Base-by-base conservation (phyloP, 2,113 vertebrate species). In the Pica pica region DNA sequence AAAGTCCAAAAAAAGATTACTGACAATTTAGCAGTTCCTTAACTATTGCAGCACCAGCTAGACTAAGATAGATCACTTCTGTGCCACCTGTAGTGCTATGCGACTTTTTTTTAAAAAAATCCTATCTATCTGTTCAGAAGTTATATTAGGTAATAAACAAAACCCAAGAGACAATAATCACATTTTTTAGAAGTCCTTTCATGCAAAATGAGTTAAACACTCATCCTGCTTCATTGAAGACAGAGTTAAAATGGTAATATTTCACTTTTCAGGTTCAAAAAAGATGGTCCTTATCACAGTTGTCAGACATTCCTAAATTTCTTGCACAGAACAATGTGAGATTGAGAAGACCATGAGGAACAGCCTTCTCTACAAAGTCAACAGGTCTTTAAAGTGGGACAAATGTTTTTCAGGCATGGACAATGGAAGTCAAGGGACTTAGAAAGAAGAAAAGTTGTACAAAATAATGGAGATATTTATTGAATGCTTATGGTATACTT, bases 121-220 rank as follows among this genome's bases (percentile, higher is more conserved):
- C 4, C 1, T 44, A 2, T 47, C 24, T 33, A 10, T 52, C 12
- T 9, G 7, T 42, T 77, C 55, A 85, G 16, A 91, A 73, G 7
- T 39, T 47, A 26, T 31, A 18, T 30, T 55, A 63, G 15, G 14
- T 30, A 53, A 69, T 28, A 92, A 85, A 64, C 6, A 89, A 83
- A 79, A 63, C 1, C 1, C 2, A 3, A 46, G 35, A 50, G 3
- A 26, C 3, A 30, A 21, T 9, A 9, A 4, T 56, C n/a, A 33
- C 2, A 11, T 28, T 35, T 46, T 79, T 12, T 24, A 31, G 7
- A 75, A 26, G 16, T n/a, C 9, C 11, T 52, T 70, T 39, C 8
- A 42, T 78, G 30, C 10, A 75, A 87, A 83, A 55, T 42, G 31
- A 65, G 3, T 11, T 46, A 84, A 61, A 73, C 31, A 39, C 2